These are phyloP conservation scores for Drosophila niveifrons DNA, from an alignment of 2,888 invertebrate genomes.

Conservation along the genomic window DNA sequence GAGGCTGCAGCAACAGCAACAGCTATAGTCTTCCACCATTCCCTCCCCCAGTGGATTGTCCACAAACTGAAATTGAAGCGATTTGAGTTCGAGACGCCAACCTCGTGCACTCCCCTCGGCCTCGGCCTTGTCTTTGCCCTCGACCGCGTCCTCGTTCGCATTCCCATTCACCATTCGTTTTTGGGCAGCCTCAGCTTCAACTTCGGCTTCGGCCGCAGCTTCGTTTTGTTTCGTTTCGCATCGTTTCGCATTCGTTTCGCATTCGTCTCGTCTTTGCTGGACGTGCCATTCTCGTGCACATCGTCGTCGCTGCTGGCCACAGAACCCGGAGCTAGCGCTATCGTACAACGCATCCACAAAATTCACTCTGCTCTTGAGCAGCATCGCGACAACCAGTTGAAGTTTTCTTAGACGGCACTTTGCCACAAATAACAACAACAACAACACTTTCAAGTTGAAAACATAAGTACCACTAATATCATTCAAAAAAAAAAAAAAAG, in stretches of 20 bases:
- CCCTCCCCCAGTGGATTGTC: constrained; percentile 13
- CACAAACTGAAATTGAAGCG: constrained; percentile 52
- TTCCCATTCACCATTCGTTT: constrained; percentile 31
- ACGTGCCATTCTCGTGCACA: constrained; percentile 70
- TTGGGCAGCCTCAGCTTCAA: constrained; percentile 1
- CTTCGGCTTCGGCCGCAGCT: neutral
- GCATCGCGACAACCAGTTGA: constrained; percentile 77
- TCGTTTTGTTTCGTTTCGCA: constrained; percentile 24
- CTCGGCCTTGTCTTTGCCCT: constrained; percentile 18
- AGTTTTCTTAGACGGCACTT: constrained; percentile 40
- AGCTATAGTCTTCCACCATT: constrained; percentile 5
- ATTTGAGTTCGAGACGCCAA: constrained; percentile 56
- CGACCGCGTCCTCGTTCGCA: constrained; percentile 19
- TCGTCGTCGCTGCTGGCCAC: constrained; percentile 72
- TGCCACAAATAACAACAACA: neutral
- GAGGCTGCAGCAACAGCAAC: constrained; percentile 53
- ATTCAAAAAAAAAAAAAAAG: constrained; percentile 11
- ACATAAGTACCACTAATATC: neutral
- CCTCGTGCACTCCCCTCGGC: constrained; percentile 10
- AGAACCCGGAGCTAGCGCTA: constrained; percentile 38
- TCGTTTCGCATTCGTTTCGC: neutral
- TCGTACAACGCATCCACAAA: constrained; percentile 40
- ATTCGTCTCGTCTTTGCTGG: constrained; percentile 13
- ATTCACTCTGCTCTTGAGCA: constrained; percentile 55
- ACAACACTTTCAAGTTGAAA: constrained; percentile 1